These are phyloP conservation scores for Rhynchomys soricoides DNA, from an alignment of 2,113 vertebrate genomes.

Conservation along the genomic window DNA sequence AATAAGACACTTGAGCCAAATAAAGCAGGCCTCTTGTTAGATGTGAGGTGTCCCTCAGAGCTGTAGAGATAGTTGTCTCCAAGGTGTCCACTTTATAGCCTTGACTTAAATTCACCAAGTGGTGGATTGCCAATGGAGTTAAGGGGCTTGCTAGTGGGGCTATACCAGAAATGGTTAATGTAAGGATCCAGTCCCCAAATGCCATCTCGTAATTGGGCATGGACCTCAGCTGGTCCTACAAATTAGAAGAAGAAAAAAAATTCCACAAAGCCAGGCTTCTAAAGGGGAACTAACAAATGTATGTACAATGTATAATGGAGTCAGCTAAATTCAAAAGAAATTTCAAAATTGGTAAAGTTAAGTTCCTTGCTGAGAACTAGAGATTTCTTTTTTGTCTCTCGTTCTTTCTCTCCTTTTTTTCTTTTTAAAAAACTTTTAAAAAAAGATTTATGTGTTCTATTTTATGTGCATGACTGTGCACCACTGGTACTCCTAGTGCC, in stretches of 20 bases:
- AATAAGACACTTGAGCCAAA: background rate
- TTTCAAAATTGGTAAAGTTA: background rate
- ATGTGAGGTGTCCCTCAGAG: fast-evolving
- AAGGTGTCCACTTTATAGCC: background rate
- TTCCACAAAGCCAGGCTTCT: background rate
- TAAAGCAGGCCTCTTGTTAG: background rate
- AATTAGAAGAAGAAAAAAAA: no score
- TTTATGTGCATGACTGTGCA: background rate
- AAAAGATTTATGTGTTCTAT: background rate
- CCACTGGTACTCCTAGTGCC: background rate
- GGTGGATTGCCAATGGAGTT: background rate
- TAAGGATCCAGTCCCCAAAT: background rate
- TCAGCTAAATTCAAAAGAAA: background rate
- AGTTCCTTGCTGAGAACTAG: background rate
- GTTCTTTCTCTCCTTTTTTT: background rate
- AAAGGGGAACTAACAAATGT: background rate
- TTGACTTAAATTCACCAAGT: background rate
- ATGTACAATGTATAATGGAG: background rate
- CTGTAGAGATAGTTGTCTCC: background rate
- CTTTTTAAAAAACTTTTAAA: background rate
- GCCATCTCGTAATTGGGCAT: background rate
- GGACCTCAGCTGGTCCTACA: background rate
- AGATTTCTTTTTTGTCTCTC: background rate
- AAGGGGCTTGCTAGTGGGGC: background rate
- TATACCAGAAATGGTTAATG: background rate